Base-by-base conservation (phyloP, 2,797 vertebrate species). In the Lateolabrax maculatus region DNA sequence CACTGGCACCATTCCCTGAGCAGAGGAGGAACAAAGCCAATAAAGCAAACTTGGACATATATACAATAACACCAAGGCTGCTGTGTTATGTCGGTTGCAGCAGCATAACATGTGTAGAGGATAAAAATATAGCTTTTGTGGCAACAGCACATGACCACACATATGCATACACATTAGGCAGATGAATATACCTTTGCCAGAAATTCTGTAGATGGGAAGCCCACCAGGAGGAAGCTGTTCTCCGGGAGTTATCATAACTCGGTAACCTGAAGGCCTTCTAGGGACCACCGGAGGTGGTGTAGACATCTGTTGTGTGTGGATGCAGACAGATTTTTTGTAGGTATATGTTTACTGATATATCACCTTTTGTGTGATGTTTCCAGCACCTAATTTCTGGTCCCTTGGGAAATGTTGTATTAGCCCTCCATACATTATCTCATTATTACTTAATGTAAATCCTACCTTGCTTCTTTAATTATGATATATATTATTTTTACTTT, bases 231-330 rank as follows among this genome's bases (percentile, higher is more conserved):
- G 56, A 71, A 4, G 52, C 58, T 61, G 71, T 8, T 87, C 61
- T 51, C 70, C 83, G 15, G 77, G 44, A 41, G 68, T 3, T 8
- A 88, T 66, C 92, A 91, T 86, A 66, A 93, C 88, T 39, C 84
- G 69, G 41, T 92, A 65, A 9, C 87, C 87, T 25, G 89, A 79
- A 43, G 75, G 52, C 39, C 82, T 94, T 62, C 86, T 83, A 1
- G 90, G 75, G 6, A 74, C 66, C 79, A 90, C 80, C 0, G 73
- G 78, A 64, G 84, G 76, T 43, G 23, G 3, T 9, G 23, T 31
- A 29, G 87, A 90, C 94, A 94, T 94, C 92, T 92, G 76, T 48
- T 77, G 51, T 37, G 74, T 27, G 21, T 41, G 48, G 23, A 75
- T 51, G 12, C 29, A 84, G 36, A 70, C 23, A 61, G 46, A 68